phyloP scores from a whole-genome alignment of 1,140 invertebrate genomes.

The Mylabris phalerata region DNA sequence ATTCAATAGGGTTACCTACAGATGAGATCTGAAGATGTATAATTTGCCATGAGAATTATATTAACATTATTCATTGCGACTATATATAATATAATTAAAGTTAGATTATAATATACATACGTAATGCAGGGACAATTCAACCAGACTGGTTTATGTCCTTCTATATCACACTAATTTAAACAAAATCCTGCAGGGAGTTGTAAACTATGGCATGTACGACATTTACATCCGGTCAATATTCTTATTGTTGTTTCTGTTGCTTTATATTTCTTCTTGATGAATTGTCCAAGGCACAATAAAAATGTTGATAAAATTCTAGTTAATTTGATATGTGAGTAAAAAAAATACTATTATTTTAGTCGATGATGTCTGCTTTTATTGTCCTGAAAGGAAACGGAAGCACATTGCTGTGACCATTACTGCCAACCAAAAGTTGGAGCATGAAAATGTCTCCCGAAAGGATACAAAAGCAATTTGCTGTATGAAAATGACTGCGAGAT shows the following conservation, averaged over 20 bases:
- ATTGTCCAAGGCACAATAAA: not conserved
- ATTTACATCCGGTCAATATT: not conserved
- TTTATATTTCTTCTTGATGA: too few species aligned
- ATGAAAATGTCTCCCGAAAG: constrained; percentile 19
- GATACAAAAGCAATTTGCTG: constrained; percentile 18
- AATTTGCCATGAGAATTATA: too few species aligned
- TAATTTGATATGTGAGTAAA: not conserved
- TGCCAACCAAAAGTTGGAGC: constrained; percentile 11
- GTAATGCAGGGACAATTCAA: too few species aligned
- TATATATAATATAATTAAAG: too few species aligned
- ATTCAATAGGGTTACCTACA: too few species aligned
- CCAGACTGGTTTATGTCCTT: too few species aligned
- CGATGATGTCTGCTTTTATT: constrained; percentile 9
- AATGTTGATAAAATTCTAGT: not conserved
- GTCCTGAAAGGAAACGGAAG: constrained; percentile 14
- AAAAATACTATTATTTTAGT: not conserved
- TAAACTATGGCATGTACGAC: not conserved
- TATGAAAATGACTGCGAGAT: constrained; percentile 18
- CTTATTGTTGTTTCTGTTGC: too few species aligned
- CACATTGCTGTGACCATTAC: constrained; percentile 9
- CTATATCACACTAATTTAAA: not conserved
- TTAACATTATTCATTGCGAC: too few species aligned
- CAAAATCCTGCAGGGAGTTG: not conserved
- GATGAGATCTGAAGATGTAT: too few species aligned
- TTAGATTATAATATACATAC: too few species aligned